A percentile compares a stretch with the other conserved stretches of the same genome.
Conservation (phyloP, 1,140 invertebrate species). For the Psilanteris sp. region DNA sequence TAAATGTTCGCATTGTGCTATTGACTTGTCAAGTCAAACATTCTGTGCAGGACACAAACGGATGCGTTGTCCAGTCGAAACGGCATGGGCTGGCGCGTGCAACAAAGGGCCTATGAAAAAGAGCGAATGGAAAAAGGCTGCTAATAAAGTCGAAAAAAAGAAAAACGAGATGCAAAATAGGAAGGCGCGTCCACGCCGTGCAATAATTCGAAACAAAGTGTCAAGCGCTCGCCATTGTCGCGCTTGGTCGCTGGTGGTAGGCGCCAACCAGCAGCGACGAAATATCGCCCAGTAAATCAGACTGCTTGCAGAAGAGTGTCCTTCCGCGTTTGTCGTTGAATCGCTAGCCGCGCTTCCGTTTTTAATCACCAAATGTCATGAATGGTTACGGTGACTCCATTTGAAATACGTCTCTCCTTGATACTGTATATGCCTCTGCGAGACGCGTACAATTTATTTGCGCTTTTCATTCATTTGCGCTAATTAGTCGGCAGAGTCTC, state of each 20-base stretch:
- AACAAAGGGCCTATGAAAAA: slow-evolving; percentile 69
- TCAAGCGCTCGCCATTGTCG: slow-evolving; percentile 75
- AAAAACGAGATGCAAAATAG: slow-evolving; percentile 66
- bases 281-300: slow-evolving; percentile 78
- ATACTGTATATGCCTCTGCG: slow-evolving; percentile 21
- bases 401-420: slow-evolving; percentile 53
- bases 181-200: slow-evolving; percentile 70
- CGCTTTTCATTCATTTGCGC: background rate
- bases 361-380: slow-evolving; percentile 68
- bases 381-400: slow-evolving; percentile 55
- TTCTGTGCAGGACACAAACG: slow-evolving; percentile 58
- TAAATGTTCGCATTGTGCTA: slow-evolving; percentile 50
- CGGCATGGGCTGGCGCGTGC: slow-evolving; percentile 59
- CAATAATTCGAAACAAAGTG: slow-evolving; percentile 78
- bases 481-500: too few relatives aligned
- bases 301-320: slow-evolving; percentile 70
- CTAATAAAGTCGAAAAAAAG: slow-evolving; percentile 64
- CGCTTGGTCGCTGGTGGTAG: slow-evolving; percentile 71
- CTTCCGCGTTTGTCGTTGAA: slow-evolving; percentile 65
- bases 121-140: slow-evolving; percentile 64
- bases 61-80: slow-evolving; percentile 54
- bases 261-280: slow-evolving; percentile 74
- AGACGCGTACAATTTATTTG: slow-evolving; percentile 9
- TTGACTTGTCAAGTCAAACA: slow-evolving; percentile 64
- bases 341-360: slow-evolving; percentile 67